Base-by-base conservation (phyloP, 2,113 vertebrate species). In the Mesembrinibis cayennensis region DNA sequence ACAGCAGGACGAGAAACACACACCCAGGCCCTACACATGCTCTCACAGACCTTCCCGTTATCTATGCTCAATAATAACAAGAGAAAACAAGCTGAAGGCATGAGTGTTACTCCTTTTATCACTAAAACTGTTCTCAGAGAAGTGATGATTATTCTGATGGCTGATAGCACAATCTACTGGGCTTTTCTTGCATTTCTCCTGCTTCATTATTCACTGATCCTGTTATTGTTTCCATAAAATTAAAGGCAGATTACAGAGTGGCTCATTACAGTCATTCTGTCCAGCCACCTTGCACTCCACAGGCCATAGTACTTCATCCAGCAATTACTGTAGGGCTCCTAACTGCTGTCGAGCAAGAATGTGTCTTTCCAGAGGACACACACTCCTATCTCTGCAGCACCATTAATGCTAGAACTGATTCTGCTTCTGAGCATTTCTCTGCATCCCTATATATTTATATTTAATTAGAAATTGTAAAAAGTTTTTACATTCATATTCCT, bases 81-180 rank as follows among this genome's bases (percentile, higher is more conserved):
- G 10, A 78, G 30, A 62, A 72, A 90, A 38, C 36, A 30, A 67
- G 59, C 3, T 23, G 30, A 32, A 85, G 83, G 6, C 20, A 15
- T 2, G 4, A 44, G 7, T 20, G 8, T 55, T 82, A 22, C 69
- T 67, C 32, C 38, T 61, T 30, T 74, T 45, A 78, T 7, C 56
- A 58, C 30, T 7, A 7, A 40, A 79, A 21, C n/a, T 13, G 8
- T n/a, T 49, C 80, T 74, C 82, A 80, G 29, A 53, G 32, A 45
- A 72, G 7, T 6, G 0, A 18, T 65, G n/a, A 30, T 63, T 45
- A n/a, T 91, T 95, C 69, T 32, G 38, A 38, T 72, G 58, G 93
- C 70, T 95, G 73, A 95, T 45, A 95, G 97, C 96, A 97, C 94
- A 70, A 55, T 95, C 93, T 96, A 40, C 93, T 89, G 93, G 95